Evolutionary conservation across 2,888 invertebrate species (phyloP).

Genomic region (Petrophora chlorosata): DNA sequence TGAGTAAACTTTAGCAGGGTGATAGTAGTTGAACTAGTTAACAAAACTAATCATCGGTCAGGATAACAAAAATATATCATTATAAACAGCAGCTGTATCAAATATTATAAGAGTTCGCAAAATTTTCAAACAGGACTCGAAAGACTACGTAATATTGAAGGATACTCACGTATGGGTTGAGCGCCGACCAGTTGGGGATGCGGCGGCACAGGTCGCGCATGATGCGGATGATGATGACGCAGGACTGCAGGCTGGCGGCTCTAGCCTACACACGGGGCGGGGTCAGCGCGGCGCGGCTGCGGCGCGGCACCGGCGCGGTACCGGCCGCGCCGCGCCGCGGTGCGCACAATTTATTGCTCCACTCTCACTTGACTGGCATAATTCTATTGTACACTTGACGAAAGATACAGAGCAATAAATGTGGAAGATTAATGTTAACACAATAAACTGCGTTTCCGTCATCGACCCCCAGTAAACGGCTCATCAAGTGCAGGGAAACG

Average conservation of each 20-base stretch:
- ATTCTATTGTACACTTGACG: slow-evolving; percentile 10
- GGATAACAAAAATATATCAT: background rate
- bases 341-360: slow-evolving; percentile 52
- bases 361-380: slow-evolving; percentile 32
- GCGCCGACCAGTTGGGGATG: slow-evolving; percentile 96
- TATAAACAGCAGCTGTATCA: too few species aligned
- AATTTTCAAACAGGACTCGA: too few species aligned
- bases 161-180: slow-evolving; percentile 97
- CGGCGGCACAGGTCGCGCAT: slow-evolving; percentile 97
- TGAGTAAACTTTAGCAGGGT: too few species aligned
- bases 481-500: slow-evolving; percentile 71
- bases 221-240: slow-evolving; percentile 97
- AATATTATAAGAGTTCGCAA: too few species aligned
- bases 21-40: too few species aligned
- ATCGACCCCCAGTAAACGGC: slow-evolving; percentile 55
- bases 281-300: slow-evolving; percentile 13
- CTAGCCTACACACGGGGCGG: slow-evolving; percentile 88
- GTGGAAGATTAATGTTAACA: slow-evolving; percentile 35
- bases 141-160: too few species aligned
- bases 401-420: slow-evolving; percentile 58
- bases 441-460: slow-evolving; percentile 70
- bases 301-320: slow-evolving; percentile 17
- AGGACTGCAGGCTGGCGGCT: slow-evolving; percentile 97
- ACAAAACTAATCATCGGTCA: background rate
- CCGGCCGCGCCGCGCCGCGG: slow-evolving; percentile 9